Evolutionary conservation across 2,888 invertebrate species (phyloP).

Genomic region (Antheraea assamensis): DNA sequence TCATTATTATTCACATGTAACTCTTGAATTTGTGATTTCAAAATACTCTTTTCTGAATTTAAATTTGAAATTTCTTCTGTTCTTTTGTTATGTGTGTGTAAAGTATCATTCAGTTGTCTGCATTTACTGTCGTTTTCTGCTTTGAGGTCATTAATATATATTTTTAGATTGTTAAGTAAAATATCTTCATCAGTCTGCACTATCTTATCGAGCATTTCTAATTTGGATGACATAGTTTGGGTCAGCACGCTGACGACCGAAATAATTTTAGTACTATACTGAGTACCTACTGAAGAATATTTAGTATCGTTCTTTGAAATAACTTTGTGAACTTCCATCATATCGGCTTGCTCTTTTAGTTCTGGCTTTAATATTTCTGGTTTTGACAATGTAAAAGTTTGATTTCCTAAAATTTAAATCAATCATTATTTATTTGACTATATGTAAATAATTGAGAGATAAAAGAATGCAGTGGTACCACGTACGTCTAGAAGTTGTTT

Average conservation of each 20-base stretch:
- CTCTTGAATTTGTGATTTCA: slow-evolving; percentile 54
- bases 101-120: slow-evolving; percentile 62
- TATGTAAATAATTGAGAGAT: neutral
- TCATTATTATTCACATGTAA: slow-evolving; percentile 53
- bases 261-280: slow-evolving; percentile 25
- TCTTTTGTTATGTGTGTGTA: slow-evolving; percentile 59
- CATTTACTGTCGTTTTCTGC: slow-evolving; percentile 43
- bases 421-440: neutral
- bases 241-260: slow-evolving; percentile 37
- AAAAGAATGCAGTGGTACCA: slow-evolving; percentile 6
- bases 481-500: slow-evolving; percentile 57
- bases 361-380: slow-evolving; percentile 49
- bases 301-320: neutral
- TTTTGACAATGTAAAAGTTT: slow-evolving; percentile 60
- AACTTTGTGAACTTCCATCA: slow-evolving; percentile 25
- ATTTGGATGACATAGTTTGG: slow-evolving; percentile 50
- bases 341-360: slow-evolving; percentile 27
- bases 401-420: slow-evolving; percentile 53
- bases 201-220: slow-evolving; percentile 36
- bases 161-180: slow-evolving; percentile 39
- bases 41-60: slow-evolving; percentile 61
- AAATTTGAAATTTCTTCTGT: slow-evolving; percentile 56
- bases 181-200: slow-evolving; percentile 59
- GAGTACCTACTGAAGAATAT: slow-evolving; percentile 24
- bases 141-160: slow-evolving; percentile 41